Base-by-base conservation (phyloP, 2,113 vertebrate genomes). In the Cyanoramphus novaezelandiae region DNA sequence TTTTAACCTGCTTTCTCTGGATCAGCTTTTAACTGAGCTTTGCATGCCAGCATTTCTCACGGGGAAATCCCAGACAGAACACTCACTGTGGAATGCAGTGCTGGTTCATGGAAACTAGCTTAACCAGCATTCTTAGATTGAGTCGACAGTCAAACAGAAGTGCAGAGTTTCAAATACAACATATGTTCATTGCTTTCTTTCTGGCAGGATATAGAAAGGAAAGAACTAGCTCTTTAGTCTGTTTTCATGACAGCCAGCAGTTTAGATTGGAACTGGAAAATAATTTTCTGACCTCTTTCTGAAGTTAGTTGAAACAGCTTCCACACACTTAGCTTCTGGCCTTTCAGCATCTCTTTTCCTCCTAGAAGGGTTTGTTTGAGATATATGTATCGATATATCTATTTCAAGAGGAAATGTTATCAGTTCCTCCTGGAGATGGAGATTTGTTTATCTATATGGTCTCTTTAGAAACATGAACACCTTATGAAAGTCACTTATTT, bases 41-140 rank as follows among this genome's bases (percentile, higher is more conserved):
- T 99, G 99, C 99, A 99, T 99, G 99, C 96, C 93, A 96, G 97
- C 95, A 82, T 91, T 92, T 92, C 95, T 97, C 74, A 95, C 90
- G 75, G 96, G 95, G 97, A 98, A 98, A 97, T 98, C 91, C 97
- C 97, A 98, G 98, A 98, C 98, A 98, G 97, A 98, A 95, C 96
- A 14, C 63, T 95, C 59, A 4, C 53, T 71, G 43, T 60, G 88
- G 82, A 88, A 86, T 88, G n/a, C 80, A 68, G 65, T 74, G 41
- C 82, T 60, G 55, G 69, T 87, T 81, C 55, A 65, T 77, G 71
- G 43, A 90, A 82, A 85, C 16, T 23, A 86, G 92, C 57, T 64
- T 83, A 84, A 91, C 55, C 79, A 71, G 63, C 24, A n/a, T 82
- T 89, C 59, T 53, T 60, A 57, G 76, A n/a, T 7, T 9, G 12